Conservation (phyloP, 2,113 vertebrate genomes). For the Platichthys flesus region DNA sequence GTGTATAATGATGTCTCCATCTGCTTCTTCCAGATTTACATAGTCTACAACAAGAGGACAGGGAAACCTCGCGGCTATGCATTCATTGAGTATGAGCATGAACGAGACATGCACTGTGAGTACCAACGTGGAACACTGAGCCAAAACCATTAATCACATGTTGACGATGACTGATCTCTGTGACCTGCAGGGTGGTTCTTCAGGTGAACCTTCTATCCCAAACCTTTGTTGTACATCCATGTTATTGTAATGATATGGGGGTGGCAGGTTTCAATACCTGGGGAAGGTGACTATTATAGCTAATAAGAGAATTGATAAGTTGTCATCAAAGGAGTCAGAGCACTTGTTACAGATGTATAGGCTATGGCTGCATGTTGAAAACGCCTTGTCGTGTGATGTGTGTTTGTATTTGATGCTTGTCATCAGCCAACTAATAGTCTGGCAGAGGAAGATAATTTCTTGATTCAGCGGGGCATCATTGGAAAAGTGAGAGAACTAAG, state of each 20-base stretch:
- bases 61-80: constrained; percentile 93
- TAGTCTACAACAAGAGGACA: constrained; percentile 93
- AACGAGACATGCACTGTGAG: constrained; percentile 97
- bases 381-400: constrained; percentile 44
- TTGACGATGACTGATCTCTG: background rate
- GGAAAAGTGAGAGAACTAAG: constrained; percentile 28
- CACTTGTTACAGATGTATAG: background rate
- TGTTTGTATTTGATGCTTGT: constrained; percentile 57
- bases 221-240: background rate
- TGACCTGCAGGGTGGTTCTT: constrained; percentile 5
- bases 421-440: constrained; percentile 54
- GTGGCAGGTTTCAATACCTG: constrained; percentile 1
- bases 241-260: background rate
- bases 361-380: constrained; percentile 52
- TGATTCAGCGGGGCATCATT: constrained; percentile 45
- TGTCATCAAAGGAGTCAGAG: background rate
- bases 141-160: background rate
- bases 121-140: constrained; percentile 40
- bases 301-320: constrained; percentile 1
- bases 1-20: background rate
- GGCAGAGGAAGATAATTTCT: constrained; percentile 33
- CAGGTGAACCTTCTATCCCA: background rate
- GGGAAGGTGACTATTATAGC: background rate
- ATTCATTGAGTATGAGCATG: constrained; percentile 96
- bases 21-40: constrained; percentile 86